Evolutionary conservation across 2,888 invertebrate species (phyloP).

Genomic region (Cactoblastis cactorum): DNA sequence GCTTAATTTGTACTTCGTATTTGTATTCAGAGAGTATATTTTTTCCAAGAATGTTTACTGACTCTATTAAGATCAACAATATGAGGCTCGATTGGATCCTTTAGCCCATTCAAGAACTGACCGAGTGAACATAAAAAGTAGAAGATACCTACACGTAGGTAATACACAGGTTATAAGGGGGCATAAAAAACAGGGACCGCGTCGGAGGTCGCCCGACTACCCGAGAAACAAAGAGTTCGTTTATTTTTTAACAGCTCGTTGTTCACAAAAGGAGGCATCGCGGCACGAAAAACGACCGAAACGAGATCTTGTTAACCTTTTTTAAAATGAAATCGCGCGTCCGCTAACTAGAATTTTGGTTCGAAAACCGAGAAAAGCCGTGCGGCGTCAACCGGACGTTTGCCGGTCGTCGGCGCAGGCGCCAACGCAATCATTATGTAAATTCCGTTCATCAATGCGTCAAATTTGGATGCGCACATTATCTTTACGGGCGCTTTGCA

Average conservation of each 20-base stretch:
- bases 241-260: constrained; percentile 80
- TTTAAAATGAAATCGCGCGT: constrained; percentile 76
- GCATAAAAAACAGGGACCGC: constrained; percentile 77
- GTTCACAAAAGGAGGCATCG: constrained; percentile 76
- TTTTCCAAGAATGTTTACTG: constrained; percentile 20
- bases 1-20: constrained; percentile 1
- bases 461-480: constrained; percentile 36
- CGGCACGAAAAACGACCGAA: constrained; percentile 75
- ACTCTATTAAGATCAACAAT: constrained; percentile 41
- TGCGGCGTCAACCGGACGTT: constrained; percentile 51
- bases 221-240: constrained; percentile 79
- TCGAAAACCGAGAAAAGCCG: constrained; percentile 75
- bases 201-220: constrained; percentile 78
- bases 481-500: constrained; percentile 46
- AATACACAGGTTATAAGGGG: constrained; percentile 78
- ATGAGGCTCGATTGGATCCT: constrained; percentile 77
- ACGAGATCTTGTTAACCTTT: constrained; percentile 76
- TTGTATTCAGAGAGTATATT: constrained; percentile 1
- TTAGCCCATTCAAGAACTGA: constrained; percentile 78
- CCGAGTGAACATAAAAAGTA: constrained; percentile 74
- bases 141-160: constrained; percentile 79
- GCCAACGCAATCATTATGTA: constrained; percentile 74
- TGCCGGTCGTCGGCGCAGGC: constrained; percentile 43
- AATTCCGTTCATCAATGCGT: constrained; percentile 58
- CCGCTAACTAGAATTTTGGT: constrained; percentile 77